Conservation (phyloP, 2,888 invertebrate species). For the Ormyrus rosae region DNA sequence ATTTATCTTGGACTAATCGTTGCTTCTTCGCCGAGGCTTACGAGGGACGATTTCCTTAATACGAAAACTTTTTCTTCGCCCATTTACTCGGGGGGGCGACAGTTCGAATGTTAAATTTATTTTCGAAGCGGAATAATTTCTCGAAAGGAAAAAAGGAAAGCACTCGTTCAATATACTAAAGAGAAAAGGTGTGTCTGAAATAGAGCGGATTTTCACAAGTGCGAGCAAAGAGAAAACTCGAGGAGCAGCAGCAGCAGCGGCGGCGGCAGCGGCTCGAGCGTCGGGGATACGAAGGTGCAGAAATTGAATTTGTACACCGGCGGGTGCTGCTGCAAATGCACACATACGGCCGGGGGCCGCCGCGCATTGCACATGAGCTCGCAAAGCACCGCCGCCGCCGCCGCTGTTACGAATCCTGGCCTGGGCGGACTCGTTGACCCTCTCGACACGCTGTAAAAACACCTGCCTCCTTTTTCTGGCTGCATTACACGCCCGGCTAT, state of each 20-base stretch:
- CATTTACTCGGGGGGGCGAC: no score
- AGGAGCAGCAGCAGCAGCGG: no score
- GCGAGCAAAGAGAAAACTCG: constrained; percentile 24
- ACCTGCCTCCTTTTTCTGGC: constrained; percentile 49
- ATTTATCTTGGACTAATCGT: constrained; percentile 42
- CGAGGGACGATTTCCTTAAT: no score
- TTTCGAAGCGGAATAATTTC: no score
- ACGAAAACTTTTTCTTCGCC: neutral
- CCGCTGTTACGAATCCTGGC: constrained; percentile 48
- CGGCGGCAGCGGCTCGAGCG: neutral
- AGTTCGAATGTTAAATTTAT: no score
- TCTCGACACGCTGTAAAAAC: constrained; percentile 52
- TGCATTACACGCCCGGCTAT: constrained; percentile 47
- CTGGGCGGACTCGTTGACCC: constrained; percentile 53
- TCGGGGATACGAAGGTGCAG: constrained; percentile 29
- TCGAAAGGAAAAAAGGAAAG: neutral
- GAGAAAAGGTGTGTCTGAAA: constrained; percentile 12
- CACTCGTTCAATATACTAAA: constrained; percentile 21
- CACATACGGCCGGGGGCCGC: constrained; percentile 11
- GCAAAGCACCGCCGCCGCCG: constrained; percentile 2
- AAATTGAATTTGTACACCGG: constrained; percentile 51
- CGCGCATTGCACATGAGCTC: constrained; percentile 4
- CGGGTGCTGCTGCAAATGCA: constrained; percentile 10
- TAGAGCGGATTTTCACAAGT: constrained; percentile 23
- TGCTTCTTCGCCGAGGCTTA: constrained; percentile 12